Conservation (phyloP, 2,888 invertebrate genomes). For the Parthenolecanium corni region DNA sequence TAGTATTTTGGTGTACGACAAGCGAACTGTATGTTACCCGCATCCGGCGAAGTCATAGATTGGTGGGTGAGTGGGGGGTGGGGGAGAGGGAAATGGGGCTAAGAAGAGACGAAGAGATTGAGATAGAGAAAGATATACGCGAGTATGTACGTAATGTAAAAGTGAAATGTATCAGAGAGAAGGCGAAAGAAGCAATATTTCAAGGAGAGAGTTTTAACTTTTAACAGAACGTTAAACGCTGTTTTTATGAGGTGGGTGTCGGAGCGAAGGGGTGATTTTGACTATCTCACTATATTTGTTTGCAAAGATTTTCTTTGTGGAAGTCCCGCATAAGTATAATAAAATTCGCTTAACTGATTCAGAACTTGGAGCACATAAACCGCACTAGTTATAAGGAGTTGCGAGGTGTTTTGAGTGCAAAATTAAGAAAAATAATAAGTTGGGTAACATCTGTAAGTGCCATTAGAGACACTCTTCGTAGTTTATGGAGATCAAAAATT, state of each 20-base stretch:
- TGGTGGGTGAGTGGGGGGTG: no score
- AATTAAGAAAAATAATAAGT: no score
- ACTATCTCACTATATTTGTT: constrained; percentile 17
- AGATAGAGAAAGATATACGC: constrained; percentile 2
- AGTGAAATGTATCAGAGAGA: no score
- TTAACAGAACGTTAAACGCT: constrained; percentile 22
- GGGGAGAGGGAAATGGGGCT: background rate
- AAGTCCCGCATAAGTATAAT: constrained; percentile 13
- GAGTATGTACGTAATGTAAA: no score
- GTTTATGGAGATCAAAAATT: no score
- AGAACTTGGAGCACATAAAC: background rate
- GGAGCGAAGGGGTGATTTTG: no score
- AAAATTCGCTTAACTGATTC: constrained; percentile 20
- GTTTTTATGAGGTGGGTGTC: constrained; percentile 2
- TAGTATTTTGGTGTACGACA: background rate
- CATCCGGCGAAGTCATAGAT: background rate
- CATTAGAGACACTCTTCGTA: no score
- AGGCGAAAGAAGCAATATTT: constrained; percentile 6
- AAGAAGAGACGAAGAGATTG: constrained; percentile 8
- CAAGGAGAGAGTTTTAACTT: constrained; percentile 16
- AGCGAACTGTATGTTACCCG: background rate
- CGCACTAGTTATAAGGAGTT: no score
- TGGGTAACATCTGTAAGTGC: no score
- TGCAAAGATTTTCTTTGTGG: constrained; percentile 5
- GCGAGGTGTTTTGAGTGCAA: no score